Percentiles rank a stretch among this genome's conserved stretches.
Conservation (phyloP, 1,140 invertebrate species). For the Pseudomyrmex concolor region DNA sequence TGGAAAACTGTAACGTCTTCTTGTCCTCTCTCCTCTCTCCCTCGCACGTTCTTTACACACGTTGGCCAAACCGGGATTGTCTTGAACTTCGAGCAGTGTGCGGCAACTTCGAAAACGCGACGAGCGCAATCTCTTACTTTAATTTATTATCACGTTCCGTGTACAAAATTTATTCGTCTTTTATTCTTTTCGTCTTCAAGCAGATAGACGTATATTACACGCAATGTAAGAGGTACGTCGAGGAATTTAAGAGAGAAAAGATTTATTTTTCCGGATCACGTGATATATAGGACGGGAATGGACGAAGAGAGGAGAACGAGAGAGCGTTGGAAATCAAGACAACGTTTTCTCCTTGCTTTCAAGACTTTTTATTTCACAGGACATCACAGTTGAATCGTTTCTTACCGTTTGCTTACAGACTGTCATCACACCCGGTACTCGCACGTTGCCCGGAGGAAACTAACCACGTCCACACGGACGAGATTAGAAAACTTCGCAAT, state of each 20-base stretch:
- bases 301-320: neutral
- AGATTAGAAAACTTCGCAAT: constrained; percentile 51
- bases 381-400: constrained; percentile 15
- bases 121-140: neutral
- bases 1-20: constrained; percentile 22
- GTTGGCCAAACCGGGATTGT: constrained; percentile 20
- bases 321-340: constrained; percentile 2
- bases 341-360: neutral
- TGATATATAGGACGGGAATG: too few species aligned
- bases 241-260: neutral
- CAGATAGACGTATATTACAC: neutral
- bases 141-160: neutral
- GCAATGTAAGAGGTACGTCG: neutral
- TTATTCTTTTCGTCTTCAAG: neutral
- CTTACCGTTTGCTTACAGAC: constrained; percentile 40
- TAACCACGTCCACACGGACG: neutral
- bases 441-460: constrained; percentile 13
- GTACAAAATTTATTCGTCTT: too few species aligned
- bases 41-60: constrained; percentile 13
- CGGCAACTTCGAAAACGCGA: neutral
- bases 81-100: neutral
- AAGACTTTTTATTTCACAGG: constrained; percentile 40
- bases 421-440: constrained; percentile 1
- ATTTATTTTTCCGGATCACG: neutral
- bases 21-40: too few species aligned